A percentile compares a stretch with the other conserved stretches of the same genome.
phyloP scores from a whole-genome alignment of 2,888 invertebrate species.

The Alcis repandata region DNA sequence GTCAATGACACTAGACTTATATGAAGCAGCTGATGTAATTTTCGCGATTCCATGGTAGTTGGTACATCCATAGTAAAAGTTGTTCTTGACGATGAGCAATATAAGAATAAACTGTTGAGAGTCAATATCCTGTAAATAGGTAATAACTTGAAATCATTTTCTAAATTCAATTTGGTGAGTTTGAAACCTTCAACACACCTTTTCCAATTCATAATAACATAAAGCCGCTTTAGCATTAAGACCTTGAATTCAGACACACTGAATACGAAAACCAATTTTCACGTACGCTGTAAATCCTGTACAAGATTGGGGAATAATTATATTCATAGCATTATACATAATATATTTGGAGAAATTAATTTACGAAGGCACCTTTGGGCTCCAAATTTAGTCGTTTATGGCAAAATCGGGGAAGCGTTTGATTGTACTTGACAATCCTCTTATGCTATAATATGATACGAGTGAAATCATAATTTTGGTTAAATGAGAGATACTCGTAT shows the following conservation, averaged over 20 bases:
- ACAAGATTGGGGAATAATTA: constrained; percentile 36
- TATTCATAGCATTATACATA: constrained; percentile 34
- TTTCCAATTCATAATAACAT: background rate
- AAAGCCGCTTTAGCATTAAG: constrained; percentile 7
- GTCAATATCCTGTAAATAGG: no score
- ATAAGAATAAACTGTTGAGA: no score
- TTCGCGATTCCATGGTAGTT: no score
- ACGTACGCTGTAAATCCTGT: constrained; percentile 27
- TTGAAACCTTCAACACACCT: background rate
- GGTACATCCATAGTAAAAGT: no score
- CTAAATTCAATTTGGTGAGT: background rate
- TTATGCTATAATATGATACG: constrained; percentile 33
- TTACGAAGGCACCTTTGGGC: constrained; percentile 51
- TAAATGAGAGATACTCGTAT: background rate
- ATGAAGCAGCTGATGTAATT: no score
- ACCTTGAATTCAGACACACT: constrained; percentile 11
- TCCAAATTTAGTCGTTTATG: constrained; percentile 40
- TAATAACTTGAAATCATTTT: background rate
- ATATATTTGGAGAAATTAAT: constrained; percentile 52
- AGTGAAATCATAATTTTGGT: constrained; percentile 29
- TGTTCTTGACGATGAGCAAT: no score
- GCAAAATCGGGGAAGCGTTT: constrained; percentile 39
- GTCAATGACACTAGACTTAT: no score
- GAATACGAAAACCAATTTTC: constrained; percentile 36
- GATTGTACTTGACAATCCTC: constrained; percentile 47